A percentile compares a stretch with the other conserved stretches of the same genome.
Conservation (phyloP, 2,797 vertebrate genomes). For the Coracias cyanogaster region DNA sequence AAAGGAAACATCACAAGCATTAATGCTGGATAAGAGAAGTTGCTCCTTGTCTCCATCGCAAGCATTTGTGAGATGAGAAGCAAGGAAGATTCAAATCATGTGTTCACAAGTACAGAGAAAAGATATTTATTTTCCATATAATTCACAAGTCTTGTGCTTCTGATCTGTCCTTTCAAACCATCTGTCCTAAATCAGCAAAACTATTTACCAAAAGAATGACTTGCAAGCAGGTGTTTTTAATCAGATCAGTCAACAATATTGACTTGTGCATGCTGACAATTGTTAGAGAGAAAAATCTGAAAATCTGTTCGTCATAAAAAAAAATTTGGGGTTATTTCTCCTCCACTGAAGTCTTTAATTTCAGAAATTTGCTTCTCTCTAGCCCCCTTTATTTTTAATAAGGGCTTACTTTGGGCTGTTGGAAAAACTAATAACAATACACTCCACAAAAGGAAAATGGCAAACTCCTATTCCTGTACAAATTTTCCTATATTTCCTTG, state of each 20-base stretch:
- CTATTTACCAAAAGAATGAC: slow-evolving; percentile 7
- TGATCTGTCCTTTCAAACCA: not conserved
- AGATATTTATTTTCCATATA: not conserved
- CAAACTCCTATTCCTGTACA: not conserved
- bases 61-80: not conserved
- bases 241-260: slow-evolving; percentile 16
- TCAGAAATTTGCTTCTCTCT: not conserved
- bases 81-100: not conserved
- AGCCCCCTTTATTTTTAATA: not conserved
- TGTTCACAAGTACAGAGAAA: not conserved
- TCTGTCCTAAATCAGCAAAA: not conserved
- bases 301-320: not conserved
- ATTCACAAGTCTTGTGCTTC: not conserved
- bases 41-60: not conserved
- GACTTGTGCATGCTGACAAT: not conserved
- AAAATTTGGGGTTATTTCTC: not conserved
- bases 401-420: not conserved
- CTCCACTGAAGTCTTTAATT: not conserved
- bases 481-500: not conserved
- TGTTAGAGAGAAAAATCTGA: not conserved
- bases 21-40: not conserved
- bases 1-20: not conserved
- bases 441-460: not conserved
- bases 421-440: not conserved
- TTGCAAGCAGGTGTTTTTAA: not conserved